Evolutionary conservation across 2,888 invertebrate genomes (phyloP).

Genomic region (Kryphioiulus occultus): DNA sequence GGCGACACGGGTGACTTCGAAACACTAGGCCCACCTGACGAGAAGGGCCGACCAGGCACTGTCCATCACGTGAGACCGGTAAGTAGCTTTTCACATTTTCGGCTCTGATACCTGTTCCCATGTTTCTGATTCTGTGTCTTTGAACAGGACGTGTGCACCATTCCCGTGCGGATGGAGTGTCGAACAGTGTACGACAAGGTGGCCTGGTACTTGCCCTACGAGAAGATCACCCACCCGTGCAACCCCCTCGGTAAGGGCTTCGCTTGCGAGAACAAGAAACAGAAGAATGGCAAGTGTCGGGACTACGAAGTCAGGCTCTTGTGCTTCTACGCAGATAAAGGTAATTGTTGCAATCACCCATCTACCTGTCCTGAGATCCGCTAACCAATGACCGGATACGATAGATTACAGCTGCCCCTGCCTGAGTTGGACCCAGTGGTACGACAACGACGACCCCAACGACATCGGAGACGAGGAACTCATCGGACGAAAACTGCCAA

Average conservation of each 20-base stretch:
- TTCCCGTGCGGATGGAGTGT: constrained; percentile 50
- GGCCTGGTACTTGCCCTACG: constrained; percentile 47
- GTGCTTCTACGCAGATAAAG: constrained; percentile 44
- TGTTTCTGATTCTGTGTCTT: background rate
- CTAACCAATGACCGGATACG: background rate
- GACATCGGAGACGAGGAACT: constrained; percentile 46
- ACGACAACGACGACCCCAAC: constrained; percentile 43
- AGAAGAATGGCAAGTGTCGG: constrained; percentile 36
- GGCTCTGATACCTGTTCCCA: background rate
- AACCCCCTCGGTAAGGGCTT: constrained; percentile 43
- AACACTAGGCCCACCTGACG: constrained; percentile 47
- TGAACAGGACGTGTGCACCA: constrained; percentile 47
- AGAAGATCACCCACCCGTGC: constrained; percentile 38
- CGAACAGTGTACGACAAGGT: constrained; percentile 43
- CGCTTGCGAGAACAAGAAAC: constrained; percentile 48
- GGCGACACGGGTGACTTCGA: constrained; percentile 44
- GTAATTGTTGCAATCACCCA: background rate
- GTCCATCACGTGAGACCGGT: constrained; percentile 50
- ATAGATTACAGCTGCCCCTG: constrained; percentile 44
- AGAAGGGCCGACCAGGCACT: constrained; percentile 40
- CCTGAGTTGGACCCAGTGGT: constrained; percentile 49
- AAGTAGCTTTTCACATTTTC: background rate
- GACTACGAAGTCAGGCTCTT: constrained; percentile 47
- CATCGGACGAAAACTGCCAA: constrained; percentile 41
- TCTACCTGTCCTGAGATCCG: background rate